Base-by-base conservation (phyloP, 2,888 invertebrate genomes). In the Eupeodes luniger region DNA sequence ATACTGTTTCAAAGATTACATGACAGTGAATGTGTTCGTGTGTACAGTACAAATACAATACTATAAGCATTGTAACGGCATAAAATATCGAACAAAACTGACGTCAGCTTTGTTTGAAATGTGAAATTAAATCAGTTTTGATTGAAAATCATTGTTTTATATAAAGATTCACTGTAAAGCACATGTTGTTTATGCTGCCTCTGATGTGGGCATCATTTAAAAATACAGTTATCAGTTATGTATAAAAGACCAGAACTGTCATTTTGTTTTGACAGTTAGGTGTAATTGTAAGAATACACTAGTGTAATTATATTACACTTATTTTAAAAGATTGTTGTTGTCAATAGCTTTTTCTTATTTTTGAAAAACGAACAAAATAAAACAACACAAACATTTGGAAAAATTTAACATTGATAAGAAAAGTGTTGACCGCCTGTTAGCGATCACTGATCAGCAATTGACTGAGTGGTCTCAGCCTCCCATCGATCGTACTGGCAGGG, bases 391-490 rank as follows among this genome's bases (percentile, higher is more conserved):
- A 74, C 10, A 34, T 64, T 74, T 66, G 72, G 64, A 59, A 36
- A 67, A 72, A 57, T n/a, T 49, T 14, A 57, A 49, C 10, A 69
- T 44, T 84, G 88, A 88, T 88, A 88, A 85, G 81, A 67, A 69
- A 84, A 88, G 44, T 81, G 88, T 88, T 85, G 84, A 84, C 77
- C 83, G 61, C 34, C 49, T 62, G 70, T 36, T 74, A 84, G 57
- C 75, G 88, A 88, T 88, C 88, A 84, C 51, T 78, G 88, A 88
- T 88, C 88, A 88, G 85, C 88, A 78, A 75, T 78, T 59, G 84
- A 87, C 72, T 72, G 87, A 87, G 76, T 87, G 83, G 49, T 78
- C 57, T 16, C 53, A 51, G 62, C 61, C 55, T 69, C 69, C 53
- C 61, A 51, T 49, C 67, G 49, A 51, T 49, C 67, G 49, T 11